Percentiles rank a stretch among this genome's conserved stretches.
phyloP scores from a whole-genome alignment of 2,797 vertebrate genomes.

The Allobates femoralis region DNA sequence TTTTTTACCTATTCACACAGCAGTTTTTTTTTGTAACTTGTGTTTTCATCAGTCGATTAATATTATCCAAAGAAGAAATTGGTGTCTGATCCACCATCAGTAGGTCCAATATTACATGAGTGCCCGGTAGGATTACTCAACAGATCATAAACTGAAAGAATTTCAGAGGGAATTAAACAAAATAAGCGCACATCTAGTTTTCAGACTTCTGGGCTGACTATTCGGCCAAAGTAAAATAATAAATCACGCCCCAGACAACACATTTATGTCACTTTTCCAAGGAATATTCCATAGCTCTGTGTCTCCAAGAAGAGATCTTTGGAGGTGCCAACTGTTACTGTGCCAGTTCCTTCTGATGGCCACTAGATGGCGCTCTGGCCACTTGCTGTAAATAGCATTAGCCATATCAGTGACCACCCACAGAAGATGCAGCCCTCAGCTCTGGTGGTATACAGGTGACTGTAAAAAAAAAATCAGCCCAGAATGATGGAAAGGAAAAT shows the following conservation, averaged over 20 bases:
- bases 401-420: slow-evolving; percentile 40
- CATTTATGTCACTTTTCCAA: slow-evolving; percentile 54
- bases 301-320: slow-evolving; percentile 29
- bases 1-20: too few relatives aligned
- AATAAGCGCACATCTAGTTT: slow-evolving; percentile 25
- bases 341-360: neutral
- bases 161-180: slow-evolving; percentile 18
- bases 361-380: slow-evolving; percentile 52
- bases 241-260: slow-evolving; percentile 56
- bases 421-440: slow-evolving; percentile 22
- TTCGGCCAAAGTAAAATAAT: slow-evolving; percentile 51
- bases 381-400: slow-evolving; percentile 52
- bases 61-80: slow-evolving; percentile 2
- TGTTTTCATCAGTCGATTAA: slow-evolving; percentile 19
- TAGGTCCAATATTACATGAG: slow-evolving; percentile 22
- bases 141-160: neutral
- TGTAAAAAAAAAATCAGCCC: slow-evolving; percentile 38
- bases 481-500: slow-evolving; percentile 38
- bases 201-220: slow-evolving; percentile 35
- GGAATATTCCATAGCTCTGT: slow-evolving; percentile 33
- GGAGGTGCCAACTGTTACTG: neutral
- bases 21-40: too few relatives aligned
- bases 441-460: slow-evolving; percentile 38
- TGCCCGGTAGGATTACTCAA: slow-evolving; percentile 21
- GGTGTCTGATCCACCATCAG: slow-evolving; percentile 1